These are phyloP conservation scores for Lordiphosa stackelbergi DNA, from an alignment of 1,140 invertebrate genomes.

Conservation along the genomic window DNA sequence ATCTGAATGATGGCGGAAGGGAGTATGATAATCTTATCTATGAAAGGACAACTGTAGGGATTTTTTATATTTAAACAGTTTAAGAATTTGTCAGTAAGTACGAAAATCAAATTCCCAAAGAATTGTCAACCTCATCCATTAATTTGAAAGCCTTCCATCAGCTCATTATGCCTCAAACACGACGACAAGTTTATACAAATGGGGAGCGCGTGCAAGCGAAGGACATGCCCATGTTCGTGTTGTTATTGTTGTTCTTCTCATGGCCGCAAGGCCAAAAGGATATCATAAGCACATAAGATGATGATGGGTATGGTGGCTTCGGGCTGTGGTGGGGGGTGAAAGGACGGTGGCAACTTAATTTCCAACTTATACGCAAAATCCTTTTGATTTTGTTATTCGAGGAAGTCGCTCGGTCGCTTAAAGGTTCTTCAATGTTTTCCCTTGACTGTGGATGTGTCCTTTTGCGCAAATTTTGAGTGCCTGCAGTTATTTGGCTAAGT, in stretches of 20 bases:
- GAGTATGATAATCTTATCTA: no score
- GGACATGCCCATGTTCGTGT: conserved; percentile 28
- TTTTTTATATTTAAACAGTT: no score
- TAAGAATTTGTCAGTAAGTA: no score
- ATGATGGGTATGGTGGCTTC: conserved; percentile 12
- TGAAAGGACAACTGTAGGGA: no score
- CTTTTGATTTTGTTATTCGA: conserved; percentile 71
- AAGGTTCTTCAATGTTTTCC: conserved; percentile 16
- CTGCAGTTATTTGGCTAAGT: conserved; percentile 72
- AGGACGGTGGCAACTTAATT: conserved; percentile 61
- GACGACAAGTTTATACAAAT: conserved; percentile 39
- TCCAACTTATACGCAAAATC: conserved; percentile 73
- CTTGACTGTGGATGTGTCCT: conserved; percentile 28
- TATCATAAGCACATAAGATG: conserved; percentile 61
- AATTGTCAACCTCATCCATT: not conserved
- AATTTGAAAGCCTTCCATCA: not conserved
- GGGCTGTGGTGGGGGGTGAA: not conserved
- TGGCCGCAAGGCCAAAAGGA: conserved; percentile 47
- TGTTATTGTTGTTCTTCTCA: conserved; percentile 36
- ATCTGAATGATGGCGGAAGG: no score
- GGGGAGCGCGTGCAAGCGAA: conserved; percentile 44
- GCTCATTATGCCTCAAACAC: conserved; percentile 12
- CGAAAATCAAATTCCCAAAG: not conserved
- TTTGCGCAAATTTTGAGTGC: conserved; percentile 43
- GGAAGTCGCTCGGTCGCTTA: conserved; percentile 21